Conservation (phyloP, 1,140 invertebrate species). For the Choristoneura fumiferana region DNA sequence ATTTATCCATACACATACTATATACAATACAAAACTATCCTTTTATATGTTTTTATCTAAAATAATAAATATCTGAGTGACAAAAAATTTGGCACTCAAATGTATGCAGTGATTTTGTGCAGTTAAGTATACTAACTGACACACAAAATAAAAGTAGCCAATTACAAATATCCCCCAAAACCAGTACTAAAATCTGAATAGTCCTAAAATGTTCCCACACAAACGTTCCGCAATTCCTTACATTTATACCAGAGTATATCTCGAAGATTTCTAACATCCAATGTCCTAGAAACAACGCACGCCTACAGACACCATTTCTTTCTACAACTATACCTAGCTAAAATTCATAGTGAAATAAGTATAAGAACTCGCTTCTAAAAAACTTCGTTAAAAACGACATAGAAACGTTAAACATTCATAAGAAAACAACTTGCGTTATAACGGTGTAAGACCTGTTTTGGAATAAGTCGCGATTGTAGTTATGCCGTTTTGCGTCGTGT, state of each 20-base stretch:
- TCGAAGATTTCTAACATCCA: constrained; percentile 69
- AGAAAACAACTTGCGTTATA: constrained; percentile 17
- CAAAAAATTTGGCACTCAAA: too few relatives aligned
- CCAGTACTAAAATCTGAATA: neutral
- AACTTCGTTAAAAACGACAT: constrained; percentile 30
- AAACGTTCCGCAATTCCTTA: constrained; percentile 30
- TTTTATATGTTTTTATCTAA: too few relatives aligned
- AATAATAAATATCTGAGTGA: too few relatives aligned
- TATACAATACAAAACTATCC: too few relatives aligned
- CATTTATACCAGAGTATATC: constrained; percentile 49
- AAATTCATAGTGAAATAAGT: constrained; percentile 77
- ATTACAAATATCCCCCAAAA: too few relatives aligned
- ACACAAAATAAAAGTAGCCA: neutral
- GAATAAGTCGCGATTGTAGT: constrained; percentile 1
- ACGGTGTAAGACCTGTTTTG: constrained; percentile 27
- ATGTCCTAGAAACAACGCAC: constrained; percentile 71
- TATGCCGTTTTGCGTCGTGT: constrained; percentile 35
- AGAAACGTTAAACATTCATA: neutral
- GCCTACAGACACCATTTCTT: constrained; percentile 74
- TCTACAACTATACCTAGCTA: constrained; percentile 72
- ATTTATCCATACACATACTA: too few relatives aligned
- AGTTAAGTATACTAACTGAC: too few relatives aligned
- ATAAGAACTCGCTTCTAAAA: constrained; percentile 76
- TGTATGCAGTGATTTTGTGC: too few relatives aligned
- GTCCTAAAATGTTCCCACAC: constrained; percentile 23